phyloP scores from a whole-genome alignment of 2,888 invertebrate species.

The Colostygia pectinataria region DNA sequence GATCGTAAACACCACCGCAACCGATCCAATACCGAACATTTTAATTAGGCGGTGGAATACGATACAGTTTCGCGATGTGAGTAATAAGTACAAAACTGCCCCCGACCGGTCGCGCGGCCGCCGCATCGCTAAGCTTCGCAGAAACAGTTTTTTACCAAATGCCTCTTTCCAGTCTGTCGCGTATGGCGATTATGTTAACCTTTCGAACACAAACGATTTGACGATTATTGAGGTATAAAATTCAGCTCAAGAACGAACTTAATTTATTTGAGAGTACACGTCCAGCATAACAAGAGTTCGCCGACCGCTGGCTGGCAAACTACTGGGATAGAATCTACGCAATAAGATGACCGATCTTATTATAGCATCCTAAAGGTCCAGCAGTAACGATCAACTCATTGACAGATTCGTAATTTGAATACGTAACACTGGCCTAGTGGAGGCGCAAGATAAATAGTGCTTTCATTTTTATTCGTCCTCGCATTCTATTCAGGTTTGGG shows the following conservation, averaged over 20 bases:
- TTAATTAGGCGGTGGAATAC: constrained; percentile 67
- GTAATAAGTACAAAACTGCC: constrained; percentile 44
- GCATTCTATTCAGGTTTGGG: constrained; percentile 79
- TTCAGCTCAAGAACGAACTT: constrained; percentile 37
- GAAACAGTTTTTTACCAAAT: constrained; percentile 55
- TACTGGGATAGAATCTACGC: constrained; percentile 46
- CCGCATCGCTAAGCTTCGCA: constrained; percentile 47
- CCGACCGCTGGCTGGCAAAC: constrained; percentile 58
- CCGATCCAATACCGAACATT: constrained; percentile 70
- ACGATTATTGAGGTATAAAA: constrained; percentile 41
- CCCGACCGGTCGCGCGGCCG: constrained; percentile 32
- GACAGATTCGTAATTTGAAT: constrained; percentile 32
- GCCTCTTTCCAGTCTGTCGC: constrained; percentile 53
- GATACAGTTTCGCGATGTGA: constrained; percentile 53
- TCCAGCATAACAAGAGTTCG: constrained; percentile 48
- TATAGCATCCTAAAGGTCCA: constrained; percentile 7
- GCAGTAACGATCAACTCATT: constrained; percentile 33
- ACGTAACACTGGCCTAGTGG: constrained; percentile 42
- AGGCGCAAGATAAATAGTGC: constrained; percentile 55
- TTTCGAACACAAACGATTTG: constrained; percentile 49
- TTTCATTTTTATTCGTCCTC: constrained; percentile 82
- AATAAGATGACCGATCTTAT: background rate
- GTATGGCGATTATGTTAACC: constrained; percentile 46
- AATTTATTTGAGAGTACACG: constrained; percentile 40
- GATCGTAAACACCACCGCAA: constrained; percentile 62